Base-by-base conservation (phyloP, 2,888 invertebrate species). In the Cylloceria caligata region DNA sequence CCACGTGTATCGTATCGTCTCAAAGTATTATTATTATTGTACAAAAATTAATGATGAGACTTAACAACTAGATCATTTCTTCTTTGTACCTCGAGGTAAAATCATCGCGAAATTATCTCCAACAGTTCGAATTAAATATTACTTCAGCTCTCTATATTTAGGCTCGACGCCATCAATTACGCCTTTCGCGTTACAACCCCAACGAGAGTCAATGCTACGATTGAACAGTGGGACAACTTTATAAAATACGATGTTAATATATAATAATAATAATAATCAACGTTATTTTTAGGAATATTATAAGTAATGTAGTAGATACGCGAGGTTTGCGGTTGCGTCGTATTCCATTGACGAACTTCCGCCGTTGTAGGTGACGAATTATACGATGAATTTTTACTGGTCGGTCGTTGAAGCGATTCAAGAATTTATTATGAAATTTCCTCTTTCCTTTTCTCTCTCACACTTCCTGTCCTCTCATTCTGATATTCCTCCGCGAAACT, bases 111-210 rank as follows among this genome's bases (percentile, higher is more conserved):
- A 57, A 71, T 71, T 71, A 72, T 62, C 47, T 49, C 21, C 36
- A 39, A 49, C 34, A 49, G 47, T 62, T 34, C 21, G 72, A 45
- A 62, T 47, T 1, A 36, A 72, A 62, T 2, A 49, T 62, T 30
- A 57, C 13, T 64, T 16, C 52, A 16, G 21, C 55, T 36, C 19
- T 64, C 30, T 77, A 77, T 71, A 62, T 78, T 78, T 71, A 78
- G 71, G 45, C 42, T 6, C 52, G 36, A 52, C 52, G 52, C 13
- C 24, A 52, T 39, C 62, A 60, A 36, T 34, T 49, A 60, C 36
- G 69, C 62, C 65, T 67, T 34, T 64, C 34, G 27, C 19, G 45
- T 67, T 42, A 24, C 4, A 5, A 16, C 19, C n/a, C 30, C 27
- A 47, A 45, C 36, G 27, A 42, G 39, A 21, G 42, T 24, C 42